These are phyloP conservation scores for Epizoanthus illoricatus DNA, from an alignment of 92 coral and sea anemone genomes.

Conservation along the genomic window DNA sequence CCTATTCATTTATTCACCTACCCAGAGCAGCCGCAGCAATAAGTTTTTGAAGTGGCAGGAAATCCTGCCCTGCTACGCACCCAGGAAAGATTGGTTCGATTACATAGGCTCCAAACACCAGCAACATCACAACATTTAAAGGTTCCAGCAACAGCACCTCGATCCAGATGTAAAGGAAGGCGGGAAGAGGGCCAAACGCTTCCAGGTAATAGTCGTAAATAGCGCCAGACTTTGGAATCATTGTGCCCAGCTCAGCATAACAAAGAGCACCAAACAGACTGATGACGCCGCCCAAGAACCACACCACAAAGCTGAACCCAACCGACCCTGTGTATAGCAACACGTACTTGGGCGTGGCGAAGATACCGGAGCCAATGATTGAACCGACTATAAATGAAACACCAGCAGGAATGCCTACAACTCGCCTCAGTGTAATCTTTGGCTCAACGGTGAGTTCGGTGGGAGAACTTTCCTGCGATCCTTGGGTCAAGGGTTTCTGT, in stretches of 20 bases:
- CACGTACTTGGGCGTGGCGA: conserved; percentile 90
- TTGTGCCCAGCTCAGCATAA: too few relatives aligned
- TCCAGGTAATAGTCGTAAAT: conserved; percentile 49
- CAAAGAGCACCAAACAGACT: conserved; percentile 61
- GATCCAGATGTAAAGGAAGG: conserved; percentile 23
- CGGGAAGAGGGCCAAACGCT: conserved; percentile 24
- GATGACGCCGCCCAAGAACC: conserved; percentile 68
- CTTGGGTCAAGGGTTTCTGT: too few relatives aligned
- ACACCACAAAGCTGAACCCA: conserved; percentile 75
- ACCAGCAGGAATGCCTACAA: conserved; percentile 75
- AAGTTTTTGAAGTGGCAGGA: conserved; percentile 8
- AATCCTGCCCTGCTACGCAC: background rate
- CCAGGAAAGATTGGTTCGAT: conserved; percentile 16
- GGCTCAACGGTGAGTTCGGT: too few relatives aligned
- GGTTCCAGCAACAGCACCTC: conserved; percentile 6
- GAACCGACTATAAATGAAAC: conserved; percentile 80
- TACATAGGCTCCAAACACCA: conserved; percentile 26
- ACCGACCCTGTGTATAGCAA: conserved; percentile 75
- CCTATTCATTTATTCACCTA: background rate
- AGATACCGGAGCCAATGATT: conserved; percentile 91
- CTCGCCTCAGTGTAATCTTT: background rate
- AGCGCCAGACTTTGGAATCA: too few relatives aligned
- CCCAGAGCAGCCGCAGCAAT: conserved; percentile 22
- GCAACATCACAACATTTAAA: background rate
- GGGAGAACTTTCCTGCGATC: too few relatives aligned